These are phyloP conservation scores for Pocillopora meandrina DNA, from an alignment of 92 coral and sea anemone genomes.

Conservation along the genomic window DNA sequence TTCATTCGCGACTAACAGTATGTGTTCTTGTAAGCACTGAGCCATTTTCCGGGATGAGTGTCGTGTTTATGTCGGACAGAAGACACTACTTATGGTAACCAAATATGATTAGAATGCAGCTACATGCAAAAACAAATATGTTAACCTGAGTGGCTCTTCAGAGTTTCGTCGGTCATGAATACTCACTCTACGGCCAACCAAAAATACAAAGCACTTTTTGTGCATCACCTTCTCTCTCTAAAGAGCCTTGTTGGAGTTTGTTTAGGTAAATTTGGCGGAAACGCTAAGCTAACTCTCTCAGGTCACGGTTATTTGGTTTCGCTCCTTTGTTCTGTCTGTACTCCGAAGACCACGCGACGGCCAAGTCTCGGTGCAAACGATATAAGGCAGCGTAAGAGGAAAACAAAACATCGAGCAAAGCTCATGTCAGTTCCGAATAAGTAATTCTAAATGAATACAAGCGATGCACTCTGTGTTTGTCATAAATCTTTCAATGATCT, in stretches of 20 bases:
- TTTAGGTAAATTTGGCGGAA: constrained; percentile 40
- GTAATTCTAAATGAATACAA: not conserved
- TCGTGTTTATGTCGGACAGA: constrained; percentile 43
- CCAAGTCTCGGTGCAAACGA: not conserved
- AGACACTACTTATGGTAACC: constrained; percentile 38
- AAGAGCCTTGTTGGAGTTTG: constrained; percentile 19
- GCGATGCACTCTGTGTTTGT: not conserved
- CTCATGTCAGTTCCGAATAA: not conserved
- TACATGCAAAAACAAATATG: constrained; percentile 47
- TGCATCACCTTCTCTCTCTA: constrained; percentile 1
- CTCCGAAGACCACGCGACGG: constrained; percentile 43
- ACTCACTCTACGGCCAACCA: not conserved
- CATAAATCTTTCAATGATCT: constrained; percentile 6
- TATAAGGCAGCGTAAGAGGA: not conserved
- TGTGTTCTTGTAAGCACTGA: constrained; percentile 16
- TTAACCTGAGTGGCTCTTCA: constrained; percentile 21
- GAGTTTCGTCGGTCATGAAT: not conserved
- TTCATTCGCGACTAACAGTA: not conserved
- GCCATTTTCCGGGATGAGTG: constrained; percentile 18
- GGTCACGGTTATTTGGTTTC: constrained; percentile 44
- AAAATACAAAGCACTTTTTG: not conserved
- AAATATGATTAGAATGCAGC: constrained; percentile 56
- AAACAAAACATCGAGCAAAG: not conserved
- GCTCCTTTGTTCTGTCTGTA: constrained; percentile 19
- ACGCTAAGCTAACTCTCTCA: not conserved